Conservation (phyloP, 2,797 vertebrate species). For the Pangasius krempfi region DNA sequence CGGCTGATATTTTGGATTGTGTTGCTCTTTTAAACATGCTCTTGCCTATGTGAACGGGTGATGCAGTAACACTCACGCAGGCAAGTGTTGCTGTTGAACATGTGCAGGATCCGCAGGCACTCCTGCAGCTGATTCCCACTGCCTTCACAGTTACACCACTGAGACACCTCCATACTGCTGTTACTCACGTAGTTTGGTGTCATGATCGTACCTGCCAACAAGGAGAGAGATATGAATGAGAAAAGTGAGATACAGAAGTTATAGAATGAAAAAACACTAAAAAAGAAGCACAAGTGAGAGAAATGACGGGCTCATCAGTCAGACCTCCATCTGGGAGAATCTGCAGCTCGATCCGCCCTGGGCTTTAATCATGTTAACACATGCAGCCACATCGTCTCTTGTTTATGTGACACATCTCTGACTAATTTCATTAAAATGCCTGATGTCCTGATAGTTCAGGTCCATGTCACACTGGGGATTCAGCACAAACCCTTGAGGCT, state of each 20-base stretch:
- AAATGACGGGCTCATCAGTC: slow-evolving; percentile 42
- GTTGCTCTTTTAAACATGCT: not conserved
- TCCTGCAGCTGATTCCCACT: slow-evolving; percentile 92
- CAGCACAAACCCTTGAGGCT: slow-evolving; percentile 14
- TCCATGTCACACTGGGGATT: slow-evolving; percentile 27
- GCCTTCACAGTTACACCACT: slow-evolving; percentile 91
- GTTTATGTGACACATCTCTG: slow-evolving; percentile 46
- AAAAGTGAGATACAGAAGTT: not conserved
- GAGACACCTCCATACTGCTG: slow-evolving; percentile 82
- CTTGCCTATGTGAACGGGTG: not conserved
- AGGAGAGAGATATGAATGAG: not conserved
- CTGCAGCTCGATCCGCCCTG: slow-evolving; percentile 35
- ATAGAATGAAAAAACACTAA: not conserved
- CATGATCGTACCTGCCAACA: slow-evolving; percentile 86
- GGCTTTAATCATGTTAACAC: slow-evolving; percentile 52
- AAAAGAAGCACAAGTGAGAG: slow-evolving; percentile 2
- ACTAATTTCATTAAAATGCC: slow-evolving; percentile 47
- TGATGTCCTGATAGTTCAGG: slow-evolving; percentile 30
- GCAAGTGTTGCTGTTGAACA: slow-evolving; percentile 89
- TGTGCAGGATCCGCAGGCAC: slow-evolving; percentile 82
- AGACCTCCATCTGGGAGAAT: slow-evolving; percentile 47
- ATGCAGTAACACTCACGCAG: slow-evolving; percentile 81
- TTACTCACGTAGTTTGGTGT: slow-evolving; percentile 95
- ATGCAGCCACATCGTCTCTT: slow-evolving; percentile 32
- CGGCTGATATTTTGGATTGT: not conserved